A percentile compares a stretch with the other conserved stretches of the same genome.
phyloP scores from a whole-genome alignment of 2,797 vertebrate species.

The Alcedo quadribrachys region DNA sequence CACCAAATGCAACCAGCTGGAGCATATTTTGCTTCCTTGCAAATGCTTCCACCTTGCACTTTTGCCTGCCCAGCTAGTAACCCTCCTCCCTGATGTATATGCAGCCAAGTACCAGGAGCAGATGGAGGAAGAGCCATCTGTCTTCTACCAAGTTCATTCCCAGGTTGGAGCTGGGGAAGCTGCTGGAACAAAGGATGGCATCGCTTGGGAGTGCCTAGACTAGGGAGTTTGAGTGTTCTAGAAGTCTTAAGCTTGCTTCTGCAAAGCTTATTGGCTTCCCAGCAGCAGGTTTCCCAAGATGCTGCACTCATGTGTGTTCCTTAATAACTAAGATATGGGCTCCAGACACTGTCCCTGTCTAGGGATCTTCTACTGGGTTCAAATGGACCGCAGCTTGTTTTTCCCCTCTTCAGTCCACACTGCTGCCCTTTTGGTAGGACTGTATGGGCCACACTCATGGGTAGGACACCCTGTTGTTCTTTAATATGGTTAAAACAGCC shows the following conservation, averaged over 20 bases:
- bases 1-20: neutral
- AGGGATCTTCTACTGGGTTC: neutral
- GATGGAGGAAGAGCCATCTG: conserved; percentile 34
- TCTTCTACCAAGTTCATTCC: neutral
- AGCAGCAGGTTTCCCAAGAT: neutral
- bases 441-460: neutral
- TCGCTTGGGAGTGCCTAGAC: neutral
- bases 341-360: neutral
- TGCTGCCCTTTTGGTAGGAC: neutral
- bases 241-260: neutral
- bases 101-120: neutral
- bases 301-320: neutral
- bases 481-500: neutral
- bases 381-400: neutral
- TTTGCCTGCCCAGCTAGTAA: neutral
- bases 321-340: neutral
- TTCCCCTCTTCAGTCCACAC: neutral
- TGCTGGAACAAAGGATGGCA: conserved; percentile 36
- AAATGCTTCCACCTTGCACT: neutral
- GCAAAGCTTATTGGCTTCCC: neutral
- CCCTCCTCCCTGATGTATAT: neutral
- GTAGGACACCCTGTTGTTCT: neutral
- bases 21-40: neutral
- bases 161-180: neutral
- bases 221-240: neutral